These are phyloP conservation scores for Drosophila robusta DNA, from an alignment of 2,888 invertebrate species.

Conservation along the genomic window DNA sequence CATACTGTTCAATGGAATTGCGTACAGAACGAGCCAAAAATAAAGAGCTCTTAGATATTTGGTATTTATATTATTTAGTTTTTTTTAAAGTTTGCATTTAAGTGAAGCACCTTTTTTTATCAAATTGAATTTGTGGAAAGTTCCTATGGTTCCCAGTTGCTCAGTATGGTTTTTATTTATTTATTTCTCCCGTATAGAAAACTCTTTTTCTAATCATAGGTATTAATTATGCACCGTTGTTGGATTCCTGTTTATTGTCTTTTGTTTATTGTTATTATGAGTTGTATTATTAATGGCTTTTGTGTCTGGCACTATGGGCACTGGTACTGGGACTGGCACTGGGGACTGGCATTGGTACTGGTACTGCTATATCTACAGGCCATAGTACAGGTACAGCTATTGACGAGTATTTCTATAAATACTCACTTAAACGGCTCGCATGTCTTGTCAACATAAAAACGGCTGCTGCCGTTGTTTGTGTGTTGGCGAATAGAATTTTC, in stretches of 20 bases:
- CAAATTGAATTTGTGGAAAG: neutral
- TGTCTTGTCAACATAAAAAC: constrained; percentile 59
- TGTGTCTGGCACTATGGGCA: constrained; percentile 55
- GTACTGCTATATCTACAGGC: constrained; percentile 11
- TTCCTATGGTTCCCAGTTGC: neutral
- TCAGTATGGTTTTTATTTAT: neutral
- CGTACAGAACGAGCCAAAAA: no score
- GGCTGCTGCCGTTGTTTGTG: constrained; percentile 9
- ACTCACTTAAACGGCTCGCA: constrained; percentile 57
- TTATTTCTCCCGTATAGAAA: constrained; percentile 1
- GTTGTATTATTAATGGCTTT: constrained; percentile 53
- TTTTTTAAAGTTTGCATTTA: neutral
- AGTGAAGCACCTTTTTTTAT: neutral
- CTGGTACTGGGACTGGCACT: neutral
- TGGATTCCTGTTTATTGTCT: constrained; percentile 30
- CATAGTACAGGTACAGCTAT: constrained; percentile 17
- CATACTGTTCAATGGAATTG: no score
- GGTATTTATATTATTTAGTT: neutral
- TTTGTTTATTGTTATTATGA: constrained; percentile 26
- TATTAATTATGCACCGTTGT: constrained; percentile 53
- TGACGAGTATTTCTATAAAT: constrained; percentile 59
- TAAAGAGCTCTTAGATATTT: neutral
- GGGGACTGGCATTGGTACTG: constrained; percentile 3
- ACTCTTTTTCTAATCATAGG: constrained; percentile 30
- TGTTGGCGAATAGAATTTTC: constrained; percentile 49